Percentiles rank a stretch among this genome's conserved stretches.
These are phyloP conservation scores for Pycnonotus jocosus DNA, from an alignment of 2,113 vertebrate species.

Conservation along the genomic window DNA sequence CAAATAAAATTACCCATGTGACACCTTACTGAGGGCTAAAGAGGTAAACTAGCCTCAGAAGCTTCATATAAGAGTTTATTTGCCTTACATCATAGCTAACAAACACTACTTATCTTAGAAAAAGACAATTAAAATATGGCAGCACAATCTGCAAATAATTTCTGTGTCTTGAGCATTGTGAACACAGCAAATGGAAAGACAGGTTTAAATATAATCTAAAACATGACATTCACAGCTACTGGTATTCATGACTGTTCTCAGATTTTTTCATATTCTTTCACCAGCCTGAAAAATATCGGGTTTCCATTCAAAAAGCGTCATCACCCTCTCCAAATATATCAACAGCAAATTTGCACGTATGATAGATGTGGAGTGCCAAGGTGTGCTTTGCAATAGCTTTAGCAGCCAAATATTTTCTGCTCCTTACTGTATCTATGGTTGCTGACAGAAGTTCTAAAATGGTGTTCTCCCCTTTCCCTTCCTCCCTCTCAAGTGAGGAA, in stretches of 20 bases:
- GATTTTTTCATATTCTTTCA: slow-evolving; percentile 50
- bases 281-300: slow-evolving; percentile 3
- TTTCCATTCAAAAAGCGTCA: slow-evolving; percentile 27
- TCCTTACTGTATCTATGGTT: slow-evolving; percentile 52
- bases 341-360: slow-evolving; percentile 43
- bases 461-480: not conserved
- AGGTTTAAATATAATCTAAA: slow-evolving; percentile 33
- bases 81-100: not conserved
- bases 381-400: slow-evolving; percentile 50
- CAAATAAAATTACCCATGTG: not conserved
- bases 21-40: not conserved
- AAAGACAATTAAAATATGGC: not conserved
- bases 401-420: slow-evolving; percentile 62
- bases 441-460: slow-evolving; percentile 50
- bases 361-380: slow-evolving; percentile 19
- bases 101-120: not conserved
- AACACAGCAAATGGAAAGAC: not conserved
- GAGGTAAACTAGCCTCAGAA: not conserved
- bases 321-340: slow-evolving; percentile 14
- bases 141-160: not conserved
- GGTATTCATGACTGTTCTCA: slow-evolving; percentile 22
- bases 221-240: slow-evolving; percentile 18
- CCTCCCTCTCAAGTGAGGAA: not conserved
- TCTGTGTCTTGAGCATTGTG: not conserved
- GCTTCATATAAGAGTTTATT: not conserved